Evolutionary conservation across 2,888 invertebrate species (phyloP).

Genomic region (Drosophila helvetica): DNA sequence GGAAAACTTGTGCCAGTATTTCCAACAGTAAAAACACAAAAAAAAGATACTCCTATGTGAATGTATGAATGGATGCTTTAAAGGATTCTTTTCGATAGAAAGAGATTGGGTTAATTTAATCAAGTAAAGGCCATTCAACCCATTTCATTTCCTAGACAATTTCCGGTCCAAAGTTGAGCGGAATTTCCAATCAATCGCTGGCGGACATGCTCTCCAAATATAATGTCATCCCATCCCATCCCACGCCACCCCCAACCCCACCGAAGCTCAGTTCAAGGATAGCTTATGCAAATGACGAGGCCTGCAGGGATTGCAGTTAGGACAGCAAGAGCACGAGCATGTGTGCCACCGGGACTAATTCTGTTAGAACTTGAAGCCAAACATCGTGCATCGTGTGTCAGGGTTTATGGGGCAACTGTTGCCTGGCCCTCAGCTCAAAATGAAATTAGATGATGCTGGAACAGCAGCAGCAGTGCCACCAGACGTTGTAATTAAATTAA

Average conservation of each 20-base stretch:
- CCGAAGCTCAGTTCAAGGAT: conserved; percentile 10
- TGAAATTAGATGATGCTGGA: conserved; percentile 66
- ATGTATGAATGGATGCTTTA: neutral
- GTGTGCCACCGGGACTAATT: conserved; percentile 47
- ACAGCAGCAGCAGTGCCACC: conserved; percentile 39
- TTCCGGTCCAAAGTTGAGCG: conserved; percentile 24
- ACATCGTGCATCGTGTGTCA: conserved; percentile 59
- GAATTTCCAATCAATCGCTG: conserved; percentile 12
- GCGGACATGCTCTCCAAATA: neutral
- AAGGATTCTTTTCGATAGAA: neutral
- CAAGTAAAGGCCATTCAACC: conserved; percentile 33
- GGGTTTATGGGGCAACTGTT: conserved; percentile 41
- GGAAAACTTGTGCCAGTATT: conserved; percentile 47
- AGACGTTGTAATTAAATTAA: conserved; percentile 74
- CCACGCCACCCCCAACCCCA: neutral
- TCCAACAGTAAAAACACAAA: neutral
- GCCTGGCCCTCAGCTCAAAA: conserved; percentile 45
- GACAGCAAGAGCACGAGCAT: neutral
- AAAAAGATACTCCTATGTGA: conserved; percentile 19
- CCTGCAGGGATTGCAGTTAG: conserved; percentile 42
- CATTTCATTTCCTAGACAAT: conserved; percentile 41
- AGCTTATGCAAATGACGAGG: conserved; percentile 60
- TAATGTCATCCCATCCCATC: neutral
- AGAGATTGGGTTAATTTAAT: conserved; percentile 30
- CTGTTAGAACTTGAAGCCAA: conserved; percentile 57